These are phyloP conservation scores for Microcebus tavaratra DNA, from an alignment of 2,113 vertebrate species.

Conservation along the genomic window DNA sequence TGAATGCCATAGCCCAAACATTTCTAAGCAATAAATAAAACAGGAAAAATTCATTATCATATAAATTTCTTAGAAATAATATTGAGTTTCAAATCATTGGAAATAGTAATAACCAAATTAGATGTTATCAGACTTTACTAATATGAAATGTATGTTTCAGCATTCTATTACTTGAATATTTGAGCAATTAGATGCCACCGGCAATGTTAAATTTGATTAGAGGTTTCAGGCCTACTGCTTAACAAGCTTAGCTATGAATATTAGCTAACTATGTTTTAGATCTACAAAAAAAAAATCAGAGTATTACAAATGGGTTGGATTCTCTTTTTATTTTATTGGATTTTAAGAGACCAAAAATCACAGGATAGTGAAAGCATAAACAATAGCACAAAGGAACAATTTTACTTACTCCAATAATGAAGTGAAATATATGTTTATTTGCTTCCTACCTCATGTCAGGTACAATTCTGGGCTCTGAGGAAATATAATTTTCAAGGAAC, in stretches of 20 bases:
- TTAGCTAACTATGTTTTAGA: conserved; percentile 14
- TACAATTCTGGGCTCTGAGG: background rate
- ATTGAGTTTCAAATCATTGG: background rate
- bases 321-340: background rate
- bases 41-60: conserved; percentile 19
- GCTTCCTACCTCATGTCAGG: background rate
- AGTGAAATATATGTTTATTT: background rate
- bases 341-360: conserved; percentile 5
- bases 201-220: conserved; percentile 29
- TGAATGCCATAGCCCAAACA: background rate
- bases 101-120: background rate
- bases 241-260: conserved; percentile 38
- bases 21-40: conserved; percentile 58
- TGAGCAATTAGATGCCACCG: background rate
- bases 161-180: conserved; percentile 18
- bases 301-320: background rate
- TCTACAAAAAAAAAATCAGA: background rate
- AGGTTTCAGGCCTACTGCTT: background rate
- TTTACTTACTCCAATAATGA: background rate
- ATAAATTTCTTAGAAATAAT: conserved; percentile 40
- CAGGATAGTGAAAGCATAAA: background rate
- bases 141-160: background rate
- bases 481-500: background rate
- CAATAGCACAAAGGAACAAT: background rate
- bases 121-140: conserved; percentile 2